A percentile compares a stretch with the other conserved stretches of the same genome.
Conservation (phyloP, 2,888 invertebrate genomes). For the Coelogynopora nodosa region DNA sequence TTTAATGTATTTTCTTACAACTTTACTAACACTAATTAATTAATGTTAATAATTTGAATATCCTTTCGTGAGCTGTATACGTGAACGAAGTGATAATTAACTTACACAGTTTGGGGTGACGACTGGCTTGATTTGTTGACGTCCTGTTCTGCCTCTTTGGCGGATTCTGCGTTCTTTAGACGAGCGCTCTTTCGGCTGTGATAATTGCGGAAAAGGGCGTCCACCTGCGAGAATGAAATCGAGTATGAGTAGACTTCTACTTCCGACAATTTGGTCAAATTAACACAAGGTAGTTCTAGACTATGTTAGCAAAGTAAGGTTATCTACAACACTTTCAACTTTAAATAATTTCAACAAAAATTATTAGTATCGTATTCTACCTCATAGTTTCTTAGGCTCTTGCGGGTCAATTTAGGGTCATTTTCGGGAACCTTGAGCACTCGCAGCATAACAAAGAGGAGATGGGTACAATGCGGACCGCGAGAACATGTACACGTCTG, state of each 20-base stretch:
- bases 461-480: conserved; percentile 62
- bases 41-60: no score
- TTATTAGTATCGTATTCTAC: no score
- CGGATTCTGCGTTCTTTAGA: conserved; percentile 3
- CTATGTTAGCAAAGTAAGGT: no score
- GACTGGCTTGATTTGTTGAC: background rate
- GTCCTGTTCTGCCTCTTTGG: conserved; percentile 15
- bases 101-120: background rate
- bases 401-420: conserved; percentile 60
- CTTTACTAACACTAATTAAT: no score
- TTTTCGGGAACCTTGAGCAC: conserved; percentile 62
- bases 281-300: no score
- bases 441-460: conserved; percentile 63
- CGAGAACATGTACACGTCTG: conserved; percentile 63
- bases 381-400: conserved; percentile 63
- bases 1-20: no score
- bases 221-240: conserved; percentile 53
- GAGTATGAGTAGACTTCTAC: no score
- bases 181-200: conserved; percentile 51
- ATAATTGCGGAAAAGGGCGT: conserved; percentile 59
- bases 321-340: no score
- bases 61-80: no score
- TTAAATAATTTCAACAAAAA: no score
- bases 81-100: no score
- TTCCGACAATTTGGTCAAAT: no score